A percentile compares a stretch with the other conserved stretches of the same genome.
These are phyloP conservation scores for Callorhinus ursinus DNA, from an alignment of 2,113 vertebrate genomes.

Conservation along the genomic window DNA sequence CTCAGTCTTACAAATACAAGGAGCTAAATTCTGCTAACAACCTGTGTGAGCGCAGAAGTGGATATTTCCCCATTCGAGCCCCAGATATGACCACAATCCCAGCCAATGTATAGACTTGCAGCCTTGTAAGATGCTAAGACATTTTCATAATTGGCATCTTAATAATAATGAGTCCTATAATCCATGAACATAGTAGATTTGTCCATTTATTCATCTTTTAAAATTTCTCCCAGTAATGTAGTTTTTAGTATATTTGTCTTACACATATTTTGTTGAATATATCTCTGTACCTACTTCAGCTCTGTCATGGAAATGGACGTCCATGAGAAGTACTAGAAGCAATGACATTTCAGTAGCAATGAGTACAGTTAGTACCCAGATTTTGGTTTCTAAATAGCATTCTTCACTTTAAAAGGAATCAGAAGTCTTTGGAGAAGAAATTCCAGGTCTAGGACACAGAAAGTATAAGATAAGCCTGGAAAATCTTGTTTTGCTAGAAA, in stretches of 20 bases:
- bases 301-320: neutral
- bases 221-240: neutral
- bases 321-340: neutral
- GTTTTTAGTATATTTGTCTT: neutral
- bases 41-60: neutral
- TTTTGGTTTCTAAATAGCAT: neutral
- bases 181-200: neutral
- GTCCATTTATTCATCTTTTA: neutral
- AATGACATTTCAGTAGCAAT: neutral
- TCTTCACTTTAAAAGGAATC: slow-evolving; percentile 21
- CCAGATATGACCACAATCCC: neutral
- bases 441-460: neutral
- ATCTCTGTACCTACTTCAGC: neutral
- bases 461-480: neutral
- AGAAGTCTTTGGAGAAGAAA: neutral
- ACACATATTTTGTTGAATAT: neutral
- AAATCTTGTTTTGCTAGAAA: neutral
- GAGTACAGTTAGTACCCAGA: neutral
- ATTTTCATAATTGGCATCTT: neutral
- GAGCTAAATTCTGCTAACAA: neutral
- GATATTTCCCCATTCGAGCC: neutral
- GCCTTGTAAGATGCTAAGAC: neutral
- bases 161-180: neutral
- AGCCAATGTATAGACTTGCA: neutral
- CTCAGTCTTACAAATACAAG: neutral